phyloP scores from a whole-genome alignment of 2,888 invertebrate species.

The Priocnemis perturbator region DNA sequence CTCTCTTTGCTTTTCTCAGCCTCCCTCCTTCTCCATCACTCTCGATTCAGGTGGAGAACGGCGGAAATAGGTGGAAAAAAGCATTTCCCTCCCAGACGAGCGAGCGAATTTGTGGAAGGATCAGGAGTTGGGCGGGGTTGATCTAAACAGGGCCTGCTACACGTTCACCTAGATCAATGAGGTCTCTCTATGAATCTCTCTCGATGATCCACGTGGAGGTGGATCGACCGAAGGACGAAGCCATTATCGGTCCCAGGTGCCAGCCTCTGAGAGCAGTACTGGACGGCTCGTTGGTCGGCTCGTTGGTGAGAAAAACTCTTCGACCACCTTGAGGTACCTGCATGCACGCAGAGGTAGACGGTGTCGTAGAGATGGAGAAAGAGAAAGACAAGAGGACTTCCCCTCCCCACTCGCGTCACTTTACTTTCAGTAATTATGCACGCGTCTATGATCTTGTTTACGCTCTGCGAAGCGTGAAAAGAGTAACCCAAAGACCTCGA shows the following conservation, averaged over 20 bases:
- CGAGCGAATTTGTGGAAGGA: slow-evolving; percentile 11
- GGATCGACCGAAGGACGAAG: slow-evolving; percentile 60
- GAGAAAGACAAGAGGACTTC: slow-evolving; percentile 8
- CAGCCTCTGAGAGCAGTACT: slow-evolving; percentile 43
- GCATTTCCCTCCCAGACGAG: slow-evolving; percentile 23
- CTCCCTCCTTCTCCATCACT: slow-evolving; percentile 4
- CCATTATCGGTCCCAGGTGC: slow-evolving; percentile 52
- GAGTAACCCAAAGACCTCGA: slow-evolving; percentile 60
- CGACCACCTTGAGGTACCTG: slow-evolving; percentile 32
- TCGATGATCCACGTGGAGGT: slow-evolving; percentile 34
- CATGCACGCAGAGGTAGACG: slow-evolving; percentile 7
- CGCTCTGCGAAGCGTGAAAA: slow-evolving; percentile 63
- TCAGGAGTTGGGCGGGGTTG: slow-evolving; percentile 35
- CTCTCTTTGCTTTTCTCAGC: slow-evolving; percentile 5
- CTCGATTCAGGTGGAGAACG: slow-evolving; percentile 60
- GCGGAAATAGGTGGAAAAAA: slow-evolving; percentile 36
- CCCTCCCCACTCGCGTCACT: not conserved
- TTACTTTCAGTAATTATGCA: slow-evolving; percentile 47
- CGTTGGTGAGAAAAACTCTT: slow-evolving; percentile 61
- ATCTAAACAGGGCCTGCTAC: slow-evolving; percentile 27
- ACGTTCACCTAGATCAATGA: slow-evolving; percentile 35
- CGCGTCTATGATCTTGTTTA: slow-evolving; percentile 48
- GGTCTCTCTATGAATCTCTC: slow-evolving; percentile 24
- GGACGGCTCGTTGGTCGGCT: slow-evolving; percentile 38
- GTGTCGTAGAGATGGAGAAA: slow-evolving; percentile 15